Base-by-base conservation (phyloP, 2,797 vertebrate genomes). In the Alca torda region DNA sequence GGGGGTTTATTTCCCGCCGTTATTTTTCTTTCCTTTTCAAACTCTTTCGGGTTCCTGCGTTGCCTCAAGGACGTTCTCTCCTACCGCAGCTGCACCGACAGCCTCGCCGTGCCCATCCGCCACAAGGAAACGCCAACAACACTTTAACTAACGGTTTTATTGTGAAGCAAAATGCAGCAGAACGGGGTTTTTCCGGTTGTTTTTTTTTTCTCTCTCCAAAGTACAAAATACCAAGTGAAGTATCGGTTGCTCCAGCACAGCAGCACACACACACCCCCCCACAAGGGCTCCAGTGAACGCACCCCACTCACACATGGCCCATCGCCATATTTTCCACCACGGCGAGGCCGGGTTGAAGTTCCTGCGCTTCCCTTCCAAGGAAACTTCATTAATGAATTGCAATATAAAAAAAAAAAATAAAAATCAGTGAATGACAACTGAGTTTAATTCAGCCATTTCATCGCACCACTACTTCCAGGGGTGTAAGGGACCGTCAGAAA, bases 381-480 rank as follows among this genome's bases (percentile, higher is more conserved):
- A 11, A 48, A 15, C 30, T 11, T 43, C 6, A 13, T 13, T n/a
- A 18, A 11, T 11, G 11, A 46, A 16, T 23, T 13, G 9, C 7
- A 33, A 23, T 11, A 8, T 18, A 8, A 28, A 19, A 10, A 30
- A 19, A 24, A 11, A 37, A 6, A 15, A 21, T 5, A 39, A 17
- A 6, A 11, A 30, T 25, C 6, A 3, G 16, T 5, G 23, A 35
- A 25, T 6, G 21, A 37, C 57, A 37, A 13, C 10, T 1, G 11
- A 19, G 14, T 39, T n/a, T 5, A 16, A 33, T 9, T 4, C 5
- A 13, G 21, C 26, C 8, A 46, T 12, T 41, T 12, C 12, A 11
- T 13, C 1, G 0, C 37, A 16, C 13, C 15, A 30, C 9, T 5
- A 2, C 10, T 33, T 33, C 45, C 5, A 2, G 6, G 4, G 0